A percentile compares a stretch with the other conserved stretches of the same genome.
These are phyloP conservation scores for Leptobrachium ailaonicum DNA, from an alignment of 2,113 vertebrate genomes.

Conservation along the genomic window DNA sequence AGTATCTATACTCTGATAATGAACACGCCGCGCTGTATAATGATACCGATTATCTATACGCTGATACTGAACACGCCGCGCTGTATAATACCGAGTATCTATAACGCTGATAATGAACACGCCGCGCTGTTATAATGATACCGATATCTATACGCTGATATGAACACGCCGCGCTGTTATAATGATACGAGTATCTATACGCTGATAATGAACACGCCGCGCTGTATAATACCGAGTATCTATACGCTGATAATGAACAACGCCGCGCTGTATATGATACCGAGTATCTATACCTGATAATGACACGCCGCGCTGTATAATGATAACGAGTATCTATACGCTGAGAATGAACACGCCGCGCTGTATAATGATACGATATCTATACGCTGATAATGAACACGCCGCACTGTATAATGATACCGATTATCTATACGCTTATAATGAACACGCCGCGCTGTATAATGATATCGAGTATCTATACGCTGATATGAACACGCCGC, in stretches of 20 bases:
- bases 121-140: conserved; percentile 6
- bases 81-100: conserved; percentile 24
- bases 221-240: conserved; percentile 13
- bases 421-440: too few relatives aligned
- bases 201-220: conserved; percentile 10
- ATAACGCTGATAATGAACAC: conserved; percentile 5
- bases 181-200: conserved; percentile 18
- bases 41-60: conserved; percentile 7
- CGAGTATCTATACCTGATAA: conserved; percentile 11
- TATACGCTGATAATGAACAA: conserved; percentile 14
- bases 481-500: too few relatives aligned
- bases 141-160: conserved; percentile 16
- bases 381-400: too few relatives aligned
- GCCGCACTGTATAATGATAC: too few relatives aligned
- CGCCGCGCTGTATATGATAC: neutral
- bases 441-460: too few relatives aligned
- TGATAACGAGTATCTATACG: conserved; percentile 12
- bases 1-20: conserved; percentile 20
- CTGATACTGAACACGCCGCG: neutral
- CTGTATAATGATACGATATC: conserved; percentile 3
- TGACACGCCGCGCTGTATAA: neutral
- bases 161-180: conserved; percentile 10
- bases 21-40: neutral
- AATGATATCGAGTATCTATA: too few relatives aligned
- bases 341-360: neutral